These are phyloP conservation scores for Silvanus unidentatus DNA, from an alignment of 2,888 invertebrate genomes.

Conservation along the genomic window DNA sequence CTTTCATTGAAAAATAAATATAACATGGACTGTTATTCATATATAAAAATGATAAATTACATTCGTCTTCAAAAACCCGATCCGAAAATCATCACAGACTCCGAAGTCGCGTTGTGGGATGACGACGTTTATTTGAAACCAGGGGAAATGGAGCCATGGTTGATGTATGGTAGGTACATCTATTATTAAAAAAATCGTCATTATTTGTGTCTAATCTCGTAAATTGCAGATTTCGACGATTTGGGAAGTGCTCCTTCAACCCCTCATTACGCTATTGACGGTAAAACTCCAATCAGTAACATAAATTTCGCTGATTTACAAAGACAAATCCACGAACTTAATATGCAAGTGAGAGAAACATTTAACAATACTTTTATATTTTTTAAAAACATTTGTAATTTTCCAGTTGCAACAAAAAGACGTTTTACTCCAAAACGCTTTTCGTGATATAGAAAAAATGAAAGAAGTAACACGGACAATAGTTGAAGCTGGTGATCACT, in stretches of 20 bases:
- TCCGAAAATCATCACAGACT: conserved; percentile 50
- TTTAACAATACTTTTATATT: background rate
- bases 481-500: conserved; percentile 44
- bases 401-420: conserved; percentile 55
- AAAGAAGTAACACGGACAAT: conserved; percentile 53
- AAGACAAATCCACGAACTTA: conserved; percentile 42
- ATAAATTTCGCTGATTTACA: conserved; percentile 43
- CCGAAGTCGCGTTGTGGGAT: conserved; percentile 59
- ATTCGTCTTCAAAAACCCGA: conserved; percentile 60
- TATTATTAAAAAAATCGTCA: background rate
- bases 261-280: conserved; percentile 46
- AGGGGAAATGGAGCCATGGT: conserved; percentile 70
- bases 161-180: conserved; percentile 64
- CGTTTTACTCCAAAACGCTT: conserved; percentile 54
- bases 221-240: conserved; percentile 49
- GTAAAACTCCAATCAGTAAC: conserved; percentile 44
- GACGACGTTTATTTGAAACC: conserved; percentile 75
- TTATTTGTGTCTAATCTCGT: background rate
- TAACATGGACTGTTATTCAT: conserved; percentile 76
- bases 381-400: background rate
- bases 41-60: conserved; percentile 76
- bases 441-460: conserved; percentile 57
- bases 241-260: conserved; percentile 46
- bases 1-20: conserved; percentile 60
- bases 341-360: conserved; percentile 33